These are phyloP conservation scores for Frankliniella intonsa DNA, from an alignment of 2,888 invertebrate species.

Conservation along the genomic window DNA sequence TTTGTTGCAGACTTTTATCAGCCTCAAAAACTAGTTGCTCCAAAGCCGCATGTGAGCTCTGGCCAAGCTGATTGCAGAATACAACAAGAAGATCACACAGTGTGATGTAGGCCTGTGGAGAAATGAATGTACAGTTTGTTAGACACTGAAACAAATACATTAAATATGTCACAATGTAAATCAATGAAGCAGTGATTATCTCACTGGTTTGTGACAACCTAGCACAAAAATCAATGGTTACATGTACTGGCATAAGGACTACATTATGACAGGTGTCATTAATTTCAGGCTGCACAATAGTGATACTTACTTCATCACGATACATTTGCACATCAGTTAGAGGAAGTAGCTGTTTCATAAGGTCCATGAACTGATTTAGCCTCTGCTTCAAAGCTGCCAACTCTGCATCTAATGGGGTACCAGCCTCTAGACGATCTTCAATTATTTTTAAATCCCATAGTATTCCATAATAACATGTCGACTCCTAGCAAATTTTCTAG, in stretches of 20 bases:
- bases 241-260: too few relatives aligned
- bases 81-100: constrained; percentile 91
- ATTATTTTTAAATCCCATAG: constrained; percentile 84
- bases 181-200: too few relatives aligned
- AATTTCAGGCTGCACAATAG: neutral
- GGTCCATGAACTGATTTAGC: constrained; percentile 69
- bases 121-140: constrained; percentile 30
- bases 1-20: constrained; percentile 69
- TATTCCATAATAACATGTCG: constrained; percentile 54
- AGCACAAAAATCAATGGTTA: neutral
- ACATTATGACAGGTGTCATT: too few relatives aligned
- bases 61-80: constrained; percentile 77
- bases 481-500: neutral
- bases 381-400: constrained; percentile 62
- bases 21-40: constrained; percentile 70
- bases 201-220: constrained; percentile 12
- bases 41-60: constrained; percentile 46
- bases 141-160: constrained; percentile 17
- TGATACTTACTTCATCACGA: constrained; percentile 63
- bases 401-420: constrained; percentile 54
- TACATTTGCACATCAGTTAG: constrained; percentile 62
- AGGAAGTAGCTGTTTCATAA: constrained; percentile 65
- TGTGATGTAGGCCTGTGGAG: constrained; percentile 77
- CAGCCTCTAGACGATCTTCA: constrained; percentile 65
- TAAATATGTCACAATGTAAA: too few relatives aligned